A percentile compares a stretch with the other conserved stretches of the same genome.
These are phyloP conservation scores for Centropus bengalensis DNA, from an alignment of 2,113 vertebrate species.

Conservation along the genomic window DNA sequence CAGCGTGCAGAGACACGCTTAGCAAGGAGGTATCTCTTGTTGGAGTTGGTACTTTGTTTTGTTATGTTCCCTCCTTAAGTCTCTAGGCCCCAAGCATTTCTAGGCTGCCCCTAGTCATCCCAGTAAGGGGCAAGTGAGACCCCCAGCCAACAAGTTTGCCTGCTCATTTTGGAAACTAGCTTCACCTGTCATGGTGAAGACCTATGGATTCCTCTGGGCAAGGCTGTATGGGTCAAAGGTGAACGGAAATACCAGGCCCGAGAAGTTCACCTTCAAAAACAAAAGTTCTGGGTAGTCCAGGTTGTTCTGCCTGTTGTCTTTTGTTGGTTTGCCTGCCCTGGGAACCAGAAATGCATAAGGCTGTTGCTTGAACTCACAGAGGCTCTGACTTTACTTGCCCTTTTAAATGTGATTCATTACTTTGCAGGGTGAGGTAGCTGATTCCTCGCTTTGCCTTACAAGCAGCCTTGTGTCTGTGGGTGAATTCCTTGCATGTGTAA, in stretches of 20 bases:
- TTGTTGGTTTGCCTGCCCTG: not conserved
- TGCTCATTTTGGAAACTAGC: not conserved
- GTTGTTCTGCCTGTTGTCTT: not conserved
- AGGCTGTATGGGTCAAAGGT: not conserved
- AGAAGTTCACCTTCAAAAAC: not conserved
- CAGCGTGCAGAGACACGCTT: not conserved
- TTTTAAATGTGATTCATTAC: slow-evolving; percentile 34
- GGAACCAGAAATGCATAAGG: not conserved
- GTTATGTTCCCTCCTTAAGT: not conserved
- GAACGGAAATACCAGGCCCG: not conserved
- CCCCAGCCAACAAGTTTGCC: not conserved
- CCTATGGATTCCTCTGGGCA: not conserved
- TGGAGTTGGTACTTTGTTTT: not conserved
- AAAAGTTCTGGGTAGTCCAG: not conserved
- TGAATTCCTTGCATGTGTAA: slow-evolving; percentile 32
- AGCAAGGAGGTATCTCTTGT: not conserved
- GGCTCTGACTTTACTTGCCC: not conserved
- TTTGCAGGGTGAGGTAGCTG: slow-evolving; percentile 3
- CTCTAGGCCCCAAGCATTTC: not conserved
- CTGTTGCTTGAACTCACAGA: not conserved
- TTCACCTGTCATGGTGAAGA: not conserved
- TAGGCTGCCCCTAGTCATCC: not conserved
- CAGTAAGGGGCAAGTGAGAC: not conserved
- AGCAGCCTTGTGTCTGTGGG: slow-evolving; percentile 11
- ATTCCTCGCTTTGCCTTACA: slow-evolving; percentile 19